Percentiles rank a stretch among this genome's conserved stretches.
Evolutionary conservation across 2,888 invertebrate species (phyloP).

Genomic region (Iselma pallidipennis): DNA sequence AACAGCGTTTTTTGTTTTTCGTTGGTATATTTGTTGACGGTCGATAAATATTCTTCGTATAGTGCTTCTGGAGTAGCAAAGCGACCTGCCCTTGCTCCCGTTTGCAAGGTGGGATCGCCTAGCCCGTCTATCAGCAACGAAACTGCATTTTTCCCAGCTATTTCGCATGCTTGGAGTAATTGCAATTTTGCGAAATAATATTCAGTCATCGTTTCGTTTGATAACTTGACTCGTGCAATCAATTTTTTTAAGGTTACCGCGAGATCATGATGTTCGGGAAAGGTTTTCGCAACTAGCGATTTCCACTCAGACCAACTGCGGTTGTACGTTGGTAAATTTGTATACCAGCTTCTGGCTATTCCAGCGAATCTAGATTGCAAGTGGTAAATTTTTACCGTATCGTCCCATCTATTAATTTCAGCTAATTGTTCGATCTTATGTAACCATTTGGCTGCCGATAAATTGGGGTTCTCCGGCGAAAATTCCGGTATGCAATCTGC

Average conservation of each 20-base stretch:
- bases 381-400: not conserved
- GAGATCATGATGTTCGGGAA: conserved; percentile 12
- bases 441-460: conserved; percentile 13
- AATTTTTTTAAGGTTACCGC: conserved; percentile 10
- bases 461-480: conserved; percentile 12
- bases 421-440: conserved; percentile 24
- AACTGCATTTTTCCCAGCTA: conserved; percentile 14
- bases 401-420: conserved; percentile 13
- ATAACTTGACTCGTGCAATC: conserved; percentile 4
- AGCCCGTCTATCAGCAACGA: too few species aligned
- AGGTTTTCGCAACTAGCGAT: too few species aligned
- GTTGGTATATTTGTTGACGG: too few species aligned
- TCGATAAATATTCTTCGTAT: not conserved
- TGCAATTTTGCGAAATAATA: too few species aligned
- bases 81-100: conserved; percentile 15
- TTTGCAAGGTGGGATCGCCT: conserved; percentile 12
- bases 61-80: conserved; percentile 4
- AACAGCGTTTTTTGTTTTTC: too few species aligned
- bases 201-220: conserved; percentile 16
- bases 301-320: not conserved
- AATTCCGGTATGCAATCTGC: conserved; percentile 18
- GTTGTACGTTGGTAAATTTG: conserved; percentile 10
- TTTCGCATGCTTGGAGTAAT: conserved; percentile 14
- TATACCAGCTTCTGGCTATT: too few species aligned
- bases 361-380: conserved; percentile 3